Evolutionary conservation across 2,113 vertebrate species (phyloP).

Genomic region (Sminthopsis crassicaudata): DNA sequence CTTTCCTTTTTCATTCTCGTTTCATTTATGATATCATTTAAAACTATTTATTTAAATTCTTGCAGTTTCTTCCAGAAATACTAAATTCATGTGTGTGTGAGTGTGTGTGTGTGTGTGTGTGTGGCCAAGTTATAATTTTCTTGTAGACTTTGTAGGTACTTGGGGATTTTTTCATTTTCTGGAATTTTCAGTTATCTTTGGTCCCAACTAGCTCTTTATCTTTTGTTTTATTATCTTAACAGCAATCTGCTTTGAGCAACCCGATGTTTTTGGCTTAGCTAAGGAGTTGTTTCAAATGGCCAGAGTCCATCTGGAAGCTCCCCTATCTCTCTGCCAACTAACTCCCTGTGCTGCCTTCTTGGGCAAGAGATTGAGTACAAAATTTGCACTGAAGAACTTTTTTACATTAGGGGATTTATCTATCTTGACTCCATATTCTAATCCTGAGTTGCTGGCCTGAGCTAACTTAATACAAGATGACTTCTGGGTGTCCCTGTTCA

Average conservation of each 20-base stretch:
- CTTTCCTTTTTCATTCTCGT: no score
- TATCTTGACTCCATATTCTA: not conserved
- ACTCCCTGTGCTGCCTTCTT: not conserved
- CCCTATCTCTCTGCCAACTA: not conserved
- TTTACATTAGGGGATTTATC: not conserved
- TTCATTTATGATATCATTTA: no score
- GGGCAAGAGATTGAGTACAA: not conserved
- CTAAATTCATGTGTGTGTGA: no score
- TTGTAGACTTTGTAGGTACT: no score
- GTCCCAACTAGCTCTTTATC: no score
- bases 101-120: no score
- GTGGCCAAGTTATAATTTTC: no score
- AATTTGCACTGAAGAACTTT: not conserved
- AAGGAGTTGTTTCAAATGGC: not conserved
- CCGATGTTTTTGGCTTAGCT: not conserved
- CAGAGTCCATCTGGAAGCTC: not conserved
- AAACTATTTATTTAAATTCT: no score
- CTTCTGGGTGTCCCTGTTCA: not conserved
- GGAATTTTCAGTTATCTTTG: no score
- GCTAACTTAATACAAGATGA: not conserved
- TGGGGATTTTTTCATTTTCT: no score
- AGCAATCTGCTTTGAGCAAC: not conserved
- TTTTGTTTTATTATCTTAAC: not conserved
- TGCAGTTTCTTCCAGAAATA: no score
- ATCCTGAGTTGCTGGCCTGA: not conserved